phyloP scores from a whole-genome alignment of 2,113 vertebrate genomes.

The Nicator chloris region DNA sequence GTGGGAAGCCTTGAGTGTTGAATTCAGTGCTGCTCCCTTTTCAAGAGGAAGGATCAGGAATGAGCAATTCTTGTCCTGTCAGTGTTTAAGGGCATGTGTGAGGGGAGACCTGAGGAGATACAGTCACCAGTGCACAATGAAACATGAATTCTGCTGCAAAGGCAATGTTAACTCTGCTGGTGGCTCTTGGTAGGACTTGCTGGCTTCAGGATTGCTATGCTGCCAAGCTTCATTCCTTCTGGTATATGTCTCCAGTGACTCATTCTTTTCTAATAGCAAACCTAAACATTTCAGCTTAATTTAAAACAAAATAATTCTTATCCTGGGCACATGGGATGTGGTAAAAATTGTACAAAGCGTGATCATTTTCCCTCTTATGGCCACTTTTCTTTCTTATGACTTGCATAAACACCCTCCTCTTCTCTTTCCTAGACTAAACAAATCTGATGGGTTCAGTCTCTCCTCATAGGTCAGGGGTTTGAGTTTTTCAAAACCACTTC shows the following conservation, averaged over 20 bases:
- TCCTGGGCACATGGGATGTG: neutral
- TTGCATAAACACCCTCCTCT: neutral
- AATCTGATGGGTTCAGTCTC: neutral
- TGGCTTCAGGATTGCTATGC: neutral
- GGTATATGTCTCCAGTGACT: neutral
- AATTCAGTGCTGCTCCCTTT: neutral
- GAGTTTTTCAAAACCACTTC: neutral
- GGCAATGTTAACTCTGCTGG: neutral
- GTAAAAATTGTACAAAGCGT: neutral
- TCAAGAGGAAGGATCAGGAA: neutral
- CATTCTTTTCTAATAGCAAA: neutral
- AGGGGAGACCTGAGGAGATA: neutral
- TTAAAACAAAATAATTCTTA: neutral
- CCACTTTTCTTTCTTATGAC: neutral
- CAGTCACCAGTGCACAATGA: neutral
- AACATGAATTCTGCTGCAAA: neutral
- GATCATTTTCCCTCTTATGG: neutral
- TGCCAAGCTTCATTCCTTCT: neutral
- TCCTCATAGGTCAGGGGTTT: neutral
- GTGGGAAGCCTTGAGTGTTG: neutral
- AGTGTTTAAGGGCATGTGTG: neutral
- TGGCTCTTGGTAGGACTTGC: neutral
- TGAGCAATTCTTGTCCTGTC: neutral
- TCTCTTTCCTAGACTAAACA: conserved; percentile 23
- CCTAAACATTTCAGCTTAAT: conserved; percentile 1